Evolutionary conservation across 2,888 invertebrate genomes (phyloP).

Genomic region (Rhagonycha fulva): DNA sequence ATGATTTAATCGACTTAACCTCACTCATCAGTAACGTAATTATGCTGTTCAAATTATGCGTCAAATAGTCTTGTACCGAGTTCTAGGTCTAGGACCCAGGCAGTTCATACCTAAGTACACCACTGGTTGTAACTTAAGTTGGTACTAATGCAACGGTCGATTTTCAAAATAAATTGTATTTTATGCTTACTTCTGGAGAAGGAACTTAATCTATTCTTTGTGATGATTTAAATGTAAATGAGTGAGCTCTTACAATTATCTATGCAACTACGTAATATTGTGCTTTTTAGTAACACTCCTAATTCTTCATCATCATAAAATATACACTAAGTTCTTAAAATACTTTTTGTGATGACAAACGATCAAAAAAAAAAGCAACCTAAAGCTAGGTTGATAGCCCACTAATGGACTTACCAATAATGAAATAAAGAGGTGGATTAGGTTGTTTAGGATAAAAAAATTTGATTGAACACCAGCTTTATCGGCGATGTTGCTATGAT

Average conservation of each 20-base stretch:
- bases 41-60: too few relatives aligned
- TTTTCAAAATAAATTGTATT: background rate
- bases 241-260: background rate
- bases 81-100: background rate
- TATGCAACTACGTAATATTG: background rate
- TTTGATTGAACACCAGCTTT: constrained; percentile 39
- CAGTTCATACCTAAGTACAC: background rate
- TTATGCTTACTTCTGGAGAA: background rate
- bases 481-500: constrained; percentile 37
- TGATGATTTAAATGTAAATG: background rate
- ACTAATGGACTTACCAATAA: constrained; percentile 39
- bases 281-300: background rate
- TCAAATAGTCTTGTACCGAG: too few relatives aligned
- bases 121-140: background rate
- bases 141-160: background rate
- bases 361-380: constrained; percentile 36
- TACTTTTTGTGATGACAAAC: background rate
- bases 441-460: constrained; percentile 32
- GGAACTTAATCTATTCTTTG: background rate
- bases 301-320: background rate
- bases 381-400: constrained; percentile 43
- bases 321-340: background rate
- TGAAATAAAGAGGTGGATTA: constrained; percentile 29
- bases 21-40: too few relatives aligned
- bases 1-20: too few relatives aligned